Evolutionary conservation across 2,888 invertebrate genomes (phyloP).

Genomic region (Cryptosula pallasiana): DNA sequence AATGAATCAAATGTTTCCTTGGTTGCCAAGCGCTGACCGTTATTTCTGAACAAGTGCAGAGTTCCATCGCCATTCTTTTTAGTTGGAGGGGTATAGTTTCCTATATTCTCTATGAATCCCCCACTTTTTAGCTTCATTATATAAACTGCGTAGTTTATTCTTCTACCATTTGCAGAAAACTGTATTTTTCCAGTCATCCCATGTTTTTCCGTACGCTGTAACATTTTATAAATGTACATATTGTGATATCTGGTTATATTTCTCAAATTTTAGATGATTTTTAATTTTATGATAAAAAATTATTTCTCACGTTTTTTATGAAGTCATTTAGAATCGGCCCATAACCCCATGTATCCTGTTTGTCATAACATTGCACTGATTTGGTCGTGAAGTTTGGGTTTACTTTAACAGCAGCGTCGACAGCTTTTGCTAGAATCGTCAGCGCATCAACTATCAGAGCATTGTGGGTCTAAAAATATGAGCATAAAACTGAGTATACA

Average conservation of each 20-base stretch:
- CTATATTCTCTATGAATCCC: not conserved
- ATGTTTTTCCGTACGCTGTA: not conserved
- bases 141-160: not conserved
- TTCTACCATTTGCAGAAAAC: not conserved
- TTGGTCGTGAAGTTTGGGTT: not conserved
- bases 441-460: constrained; percentile 9
- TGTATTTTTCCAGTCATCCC: constrained; percentile 19
- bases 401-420: not conserved
- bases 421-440: not conserved
- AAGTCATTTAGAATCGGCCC: not conserved
- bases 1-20: not conserved
- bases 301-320: no score
- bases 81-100: not conserved
- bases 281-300: no score
- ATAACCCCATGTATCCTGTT: not conserved
- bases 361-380: not conserved
- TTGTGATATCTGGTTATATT: no score
- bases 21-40: not conserved
- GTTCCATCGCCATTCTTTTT: not conserved
- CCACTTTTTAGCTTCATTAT: constrained; percentile 6
- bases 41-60: not conserved
- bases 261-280: no score
- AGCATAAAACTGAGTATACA: not conserved
- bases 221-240: no score
- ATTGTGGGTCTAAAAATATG: constrained; percentile 7